Conservation (phyloP, 2,797 vertebrate genomes). For the Catostomus latipinnis region DNA sequence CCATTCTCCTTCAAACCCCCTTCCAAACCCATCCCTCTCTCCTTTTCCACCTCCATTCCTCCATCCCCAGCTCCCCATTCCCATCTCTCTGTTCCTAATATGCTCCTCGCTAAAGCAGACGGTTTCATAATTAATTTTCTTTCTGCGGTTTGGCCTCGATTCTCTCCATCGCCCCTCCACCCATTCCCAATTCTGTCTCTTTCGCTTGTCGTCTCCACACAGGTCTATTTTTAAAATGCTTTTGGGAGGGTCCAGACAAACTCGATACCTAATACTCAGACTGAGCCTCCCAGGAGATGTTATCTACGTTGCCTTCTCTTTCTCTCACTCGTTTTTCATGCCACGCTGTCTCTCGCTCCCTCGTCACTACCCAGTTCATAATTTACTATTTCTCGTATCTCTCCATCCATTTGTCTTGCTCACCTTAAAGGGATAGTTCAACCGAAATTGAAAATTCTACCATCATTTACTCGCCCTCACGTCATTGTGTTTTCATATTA, state of each 20-base stretch:
- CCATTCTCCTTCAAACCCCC: constrained; percentile 32
- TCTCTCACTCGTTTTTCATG: constrained; percentile 26
- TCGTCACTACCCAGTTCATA: constrained; percentile 6
- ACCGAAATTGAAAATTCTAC: too few relatives aligned
- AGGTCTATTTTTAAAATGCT: constrained; percentile 75
- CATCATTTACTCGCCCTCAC: constrained; percentile 19
- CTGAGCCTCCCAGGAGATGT: constrained; percentile 51
- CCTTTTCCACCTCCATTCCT: background rate
- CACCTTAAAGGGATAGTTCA: constrained; percentile 14
- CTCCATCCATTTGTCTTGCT: background rate
- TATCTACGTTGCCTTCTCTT: constrained; percentile 27
- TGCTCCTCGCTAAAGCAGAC: constrained; percentile 56
- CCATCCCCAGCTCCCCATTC: constrained; percentile 33
- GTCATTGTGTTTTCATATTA: background rate
- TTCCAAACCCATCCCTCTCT: background rate
- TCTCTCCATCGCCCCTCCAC: constrained; percentile 54
- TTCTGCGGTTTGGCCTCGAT: constrained; percentile 47
- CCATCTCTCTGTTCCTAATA: constrained; percentile 38
- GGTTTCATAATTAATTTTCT: constrained; percentile 66
- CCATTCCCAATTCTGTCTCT: constrained; percentile 55
- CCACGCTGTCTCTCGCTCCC: constrained; percentile 16
- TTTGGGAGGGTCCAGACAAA: constrained; percentile 67
- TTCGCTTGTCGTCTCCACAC: constrained; percentile 62
- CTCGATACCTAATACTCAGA: constrained; percentile 60
- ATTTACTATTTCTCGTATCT: constrained; percentile 1